Evolutionary conservation across 1,140 invertebrate genomes (phyloP).

Genomic region (Anastrepha ludens): DNA sequence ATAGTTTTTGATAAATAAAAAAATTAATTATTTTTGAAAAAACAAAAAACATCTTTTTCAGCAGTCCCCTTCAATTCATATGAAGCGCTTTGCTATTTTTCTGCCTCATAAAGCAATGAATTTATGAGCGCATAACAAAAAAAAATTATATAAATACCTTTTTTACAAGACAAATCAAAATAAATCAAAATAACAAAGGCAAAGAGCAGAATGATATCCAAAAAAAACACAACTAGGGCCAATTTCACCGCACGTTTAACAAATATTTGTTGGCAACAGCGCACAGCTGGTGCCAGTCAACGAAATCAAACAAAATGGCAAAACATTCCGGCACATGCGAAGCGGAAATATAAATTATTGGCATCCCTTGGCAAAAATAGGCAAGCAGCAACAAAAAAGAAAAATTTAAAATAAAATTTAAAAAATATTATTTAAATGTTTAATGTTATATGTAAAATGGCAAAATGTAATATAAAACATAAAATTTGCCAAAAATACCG

Average conservation of each 20-base stretch:
- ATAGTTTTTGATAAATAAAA: too few relatives aligned
- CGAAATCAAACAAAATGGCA: background rate
- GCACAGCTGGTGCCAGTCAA: background rate
- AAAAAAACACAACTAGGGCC: background rate
- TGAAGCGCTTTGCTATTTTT: too few relatives aligned
- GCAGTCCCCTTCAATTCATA: too few relatives aligned
- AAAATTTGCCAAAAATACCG: background rate
- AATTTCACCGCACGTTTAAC: background rate
- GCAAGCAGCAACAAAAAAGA: background rate
- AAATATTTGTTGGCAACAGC: background rate
- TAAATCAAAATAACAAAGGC: background rate
- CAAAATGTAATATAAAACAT: background rate
- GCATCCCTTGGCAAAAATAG: background rate
- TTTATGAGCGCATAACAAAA: too few relatives aligned
- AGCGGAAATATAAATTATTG: slow-evolving; percentile 29
- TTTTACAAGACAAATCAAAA: too few relatives aligned
- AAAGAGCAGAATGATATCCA: too few relatives aligned
- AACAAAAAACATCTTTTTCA: too few relatives aligned
- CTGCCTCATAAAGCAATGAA: too few relatives aligned
- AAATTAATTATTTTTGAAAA: too few relatives aligned
- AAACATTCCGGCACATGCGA: background rate
- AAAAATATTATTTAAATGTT: too few relatives aligned
- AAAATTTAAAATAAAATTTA: background rate
- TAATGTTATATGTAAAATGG: too few relatives aligned
- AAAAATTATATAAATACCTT: too few relatives aligned